Evolutionary conservation across 1,140 invertebrate genomes (phyloP), one percentile per base, ranked within the genome.

Genomic region (Drosophila seguyi): DNA sequence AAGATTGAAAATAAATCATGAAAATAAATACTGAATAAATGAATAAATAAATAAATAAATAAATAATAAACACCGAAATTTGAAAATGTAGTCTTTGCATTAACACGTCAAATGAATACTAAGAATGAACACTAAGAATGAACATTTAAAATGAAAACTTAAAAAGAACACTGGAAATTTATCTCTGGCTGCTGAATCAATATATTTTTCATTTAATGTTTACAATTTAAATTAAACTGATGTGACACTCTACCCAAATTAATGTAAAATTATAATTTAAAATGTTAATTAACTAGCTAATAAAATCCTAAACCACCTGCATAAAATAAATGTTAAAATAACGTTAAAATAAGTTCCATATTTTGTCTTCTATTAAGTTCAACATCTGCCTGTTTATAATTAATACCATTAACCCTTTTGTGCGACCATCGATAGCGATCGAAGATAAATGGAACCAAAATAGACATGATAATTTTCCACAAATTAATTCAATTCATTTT

Each of bases 381-480:
- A 6, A 36, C 34, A 13, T 36, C 11, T 36, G 34, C 11, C 34
- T 36, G 13, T 6, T 31, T 8, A 0, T 14, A 14, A 8, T 8
- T 8, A 18, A 2, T 1, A 11, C 8, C 11, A 29, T n/a, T 50
- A 1, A 52, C 10, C 16, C 16, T 6, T 1, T n/a, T 11, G 5
- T 11, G 16, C 16, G 0, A n/a, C 2, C 18, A 53, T 14, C 31
- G 20, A 36, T 22, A 10, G 4, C 7, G 31, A 53, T 36, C 50
- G 18, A 3, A 60, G 60, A 25, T 60, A 41, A n/a, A 22, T 41
- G 22, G 29, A 8, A 5, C 22, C 45, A 4, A 27, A 48, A 48
- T 53, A 39, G 55, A 60, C 58, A 62, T 58, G 60, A 39, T 65
- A 42, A 42, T 42, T 65, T 59, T 65, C 56, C 61, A 61, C 56